Percentiles rank a stretch among this genome's conserved stretches.
These are phyloP conservation scores for Limnephilus rhombicus DNA, from an alignment of 2,888 invertebrate genomes.

Conservation along the genomic window DNA sequence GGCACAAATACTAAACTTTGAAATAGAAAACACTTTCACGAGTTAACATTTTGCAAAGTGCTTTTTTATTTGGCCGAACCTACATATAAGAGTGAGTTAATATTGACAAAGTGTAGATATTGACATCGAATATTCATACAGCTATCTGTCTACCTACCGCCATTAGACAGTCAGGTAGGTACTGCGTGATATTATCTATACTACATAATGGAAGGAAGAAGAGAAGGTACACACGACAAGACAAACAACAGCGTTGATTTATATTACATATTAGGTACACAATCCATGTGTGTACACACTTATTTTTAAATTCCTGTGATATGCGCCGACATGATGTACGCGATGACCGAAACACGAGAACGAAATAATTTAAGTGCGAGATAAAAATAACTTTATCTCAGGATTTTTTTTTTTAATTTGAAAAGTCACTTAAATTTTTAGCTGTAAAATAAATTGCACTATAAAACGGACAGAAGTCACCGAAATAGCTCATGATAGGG, in stretches of 20 bases:
- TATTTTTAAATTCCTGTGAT: not conserved
- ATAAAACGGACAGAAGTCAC: too few relatives aligned
- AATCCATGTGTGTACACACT: constrained; percentile 2
- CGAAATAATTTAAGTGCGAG: not conserved
- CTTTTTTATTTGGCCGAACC: not conserved
- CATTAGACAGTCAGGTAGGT: not conserved
- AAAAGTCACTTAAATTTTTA: too few relatives aligned
- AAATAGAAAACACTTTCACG: too few relatives aligned
- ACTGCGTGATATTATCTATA: not conserved
- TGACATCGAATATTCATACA: not conserved
- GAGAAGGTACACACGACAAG: not conserved
- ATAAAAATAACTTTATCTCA: not conserved
- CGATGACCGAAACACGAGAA: not conserved
- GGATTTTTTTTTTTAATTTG: not conserved
- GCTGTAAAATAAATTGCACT: too few relatives aligned
- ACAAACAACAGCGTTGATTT: not conserved
- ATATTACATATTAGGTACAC: not conserved
- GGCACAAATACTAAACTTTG: too few relatives aligned
- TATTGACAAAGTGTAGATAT: not conserved
- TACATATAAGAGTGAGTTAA: not conserved
- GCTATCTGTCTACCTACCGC: not conserved
- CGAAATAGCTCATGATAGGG: too few relatives aligned
- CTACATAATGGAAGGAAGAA: not conserved
- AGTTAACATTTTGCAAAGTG: too few relatives aligned
- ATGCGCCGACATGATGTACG: not conserved